Base-by-base conservation (phyloP, 2,113 vertebrate genomes). In the Oceanites oceanicus region DNA sequence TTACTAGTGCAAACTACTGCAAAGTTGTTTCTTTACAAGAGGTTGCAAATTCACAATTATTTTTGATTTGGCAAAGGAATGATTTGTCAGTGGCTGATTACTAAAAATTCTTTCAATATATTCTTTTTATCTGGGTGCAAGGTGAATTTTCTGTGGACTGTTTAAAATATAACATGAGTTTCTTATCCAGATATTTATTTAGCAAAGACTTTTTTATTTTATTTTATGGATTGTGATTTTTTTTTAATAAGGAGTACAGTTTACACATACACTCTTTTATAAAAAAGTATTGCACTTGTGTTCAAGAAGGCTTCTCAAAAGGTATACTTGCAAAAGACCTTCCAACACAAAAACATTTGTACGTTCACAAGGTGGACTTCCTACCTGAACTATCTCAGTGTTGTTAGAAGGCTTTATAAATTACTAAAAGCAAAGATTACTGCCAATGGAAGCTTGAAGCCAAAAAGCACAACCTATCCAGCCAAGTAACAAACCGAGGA, bases 211-310 rank as follows among this genome's bases (percentile, higher is more conserved):
- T 21, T 63, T 21, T 53, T 18, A 32, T n/a, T 87, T 63, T 40
- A 56, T 72, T 53, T 63, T 25, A 63, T 3, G 30, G 25, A 53
- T 13, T 63, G 15, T 44, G 10, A 13, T 32, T 40, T 66, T 18
- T 40, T 79, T 42, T 72, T 38, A 65, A 65, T 21, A 15, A 34
- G 5, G 12, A 67, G 9, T 49, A 71, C 3, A n/a, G 13, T 53
- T 73, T 81, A 80, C 26, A 38, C 16, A 40, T 4, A 15, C 0
- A 53, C 11, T 10, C 15, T 50, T 92, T 38, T 42, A 27, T 38
- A 52, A 66, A 0, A 0, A 59, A 38, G 3, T 20, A 40, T 12
- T 71, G 14, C 13, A n/a, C 8, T 65, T 29, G 12, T 27, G 7
- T 52, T 89, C 26, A 59, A 21, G 11, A 29, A 38, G 12, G 13